phyloP scores from a whole-genome alignment of 1,140 invertebrate species.

The Drosophila athabasca region DNA sequence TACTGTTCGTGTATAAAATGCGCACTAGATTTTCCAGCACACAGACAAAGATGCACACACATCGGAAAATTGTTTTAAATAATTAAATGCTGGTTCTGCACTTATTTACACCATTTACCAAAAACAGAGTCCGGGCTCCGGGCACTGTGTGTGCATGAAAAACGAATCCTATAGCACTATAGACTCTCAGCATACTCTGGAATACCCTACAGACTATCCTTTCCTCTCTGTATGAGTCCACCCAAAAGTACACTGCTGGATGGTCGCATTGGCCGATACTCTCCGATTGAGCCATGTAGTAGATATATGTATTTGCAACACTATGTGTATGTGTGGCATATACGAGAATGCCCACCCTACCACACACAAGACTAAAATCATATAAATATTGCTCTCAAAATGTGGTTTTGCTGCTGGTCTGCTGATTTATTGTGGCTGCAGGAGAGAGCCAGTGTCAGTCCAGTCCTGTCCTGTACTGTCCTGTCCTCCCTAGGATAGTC shows the following conservation, averaged over 20 bases:
- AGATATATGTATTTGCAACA: too few species aligned
- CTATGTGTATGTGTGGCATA: too few species aligned
- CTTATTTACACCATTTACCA: constrained; percentile 40
- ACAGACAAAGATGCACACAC: constrained; percentile 15
- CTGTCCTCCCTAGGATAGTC: not conserved
- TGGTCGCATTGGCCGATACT: too few species aligned
- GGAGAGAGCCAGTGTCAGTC: too few species aligned
- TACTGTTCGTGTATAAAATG: constrained; percentile 18
- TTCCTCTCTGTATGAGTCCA: too few species aligned
- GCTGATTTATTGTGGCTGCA: constrained; percentile 9
- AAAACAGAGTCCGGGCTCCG: constrained; percentile 1
- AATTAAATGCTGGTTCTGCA: constrained; percentile 54
- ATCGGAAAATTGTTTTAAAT: constrained; percentile 54
- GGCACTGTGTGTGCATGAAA: too few species aligned
- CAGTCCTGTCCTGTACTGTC: too few species aligned
- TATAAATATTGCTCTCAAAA: constrained; percentile 33
- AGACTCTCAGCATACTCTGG: not conserved
- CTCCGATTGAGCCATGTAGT: too few species aligned
- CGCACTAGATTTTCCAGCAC: constrained; percentile 31
- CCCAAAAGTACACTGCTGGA: too few species aligned
- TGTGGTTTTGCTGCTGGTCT: constrained; percentile 18
- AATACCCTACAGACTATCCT: not conserved
- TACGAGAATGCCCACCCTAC: not conserved
- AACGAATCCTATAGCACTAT: not conserved
- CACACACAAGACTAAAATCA: constrained; percentile 28